Percentiles rank a stretch among this genome's conserved stretches.
Evolutionary conservation across 2,113 vertebrate species (phyloP).

Genomic region (Pterocles burchelli): DNA sequence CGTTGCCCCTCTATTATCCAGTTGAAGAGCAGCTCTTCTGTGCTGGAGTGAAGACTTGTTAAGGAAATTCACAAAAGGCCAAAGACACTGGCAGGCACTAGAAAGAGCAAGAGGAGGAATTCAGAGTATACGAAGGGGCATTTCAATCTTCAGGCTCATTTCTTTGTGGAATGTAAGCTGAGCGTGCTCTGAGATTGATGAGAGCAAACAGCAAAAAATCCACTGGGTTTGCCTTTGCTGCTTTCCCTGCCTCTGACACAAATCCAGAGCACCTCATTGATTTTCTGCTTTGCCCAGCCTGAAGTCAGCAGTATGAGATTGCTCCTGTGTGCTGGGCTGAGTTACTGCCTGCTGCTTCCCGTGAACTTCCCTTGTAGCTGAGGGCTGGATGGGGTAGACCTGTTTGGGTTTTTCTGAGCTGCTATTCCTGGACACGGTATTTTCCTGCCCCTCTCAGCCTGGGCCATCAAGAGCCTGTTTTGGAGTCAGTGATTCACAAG

Average conservation of each 20-base stretch:
- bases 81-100: neutral
- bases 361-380: neutral
- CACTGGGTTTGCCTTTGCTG: neutral
- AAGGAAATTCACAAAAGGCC: neutral
- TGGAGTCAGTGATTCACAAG: neutral
- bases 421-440: neutral
- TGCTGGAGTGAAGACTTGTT: neutral
- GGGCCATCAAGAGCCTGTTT: neutral
- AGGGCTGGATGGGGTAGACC: neutral
- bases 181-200: neutral
- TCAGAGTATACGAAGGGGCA: neutral
- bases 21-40: neutral
- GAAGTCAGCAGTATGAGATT: neutral
- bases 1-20: neutral
- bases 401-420: neutral
- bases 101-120: neutral
- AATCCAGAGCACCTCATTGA: slow-evolving; percentile 24
- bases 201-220: neutral
- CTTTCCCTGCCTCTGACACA: slow-evolving; percentile 13
- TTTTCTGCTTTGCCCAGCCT: slow-evolving; percentile 41
- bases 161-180: neutral
- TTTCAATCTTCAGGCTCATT: neutral
- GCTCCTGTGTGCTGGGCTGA: slow-evolving; percentile 28
- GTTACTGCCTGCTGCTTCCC: slow-evolving; percentile 1
- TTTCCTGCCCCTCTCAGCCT: neutral